Evolutionary conservation across 2,797 vertebrate genomes (phyloP).

Genomic region (Triplophysa bombifrons): DNA sequence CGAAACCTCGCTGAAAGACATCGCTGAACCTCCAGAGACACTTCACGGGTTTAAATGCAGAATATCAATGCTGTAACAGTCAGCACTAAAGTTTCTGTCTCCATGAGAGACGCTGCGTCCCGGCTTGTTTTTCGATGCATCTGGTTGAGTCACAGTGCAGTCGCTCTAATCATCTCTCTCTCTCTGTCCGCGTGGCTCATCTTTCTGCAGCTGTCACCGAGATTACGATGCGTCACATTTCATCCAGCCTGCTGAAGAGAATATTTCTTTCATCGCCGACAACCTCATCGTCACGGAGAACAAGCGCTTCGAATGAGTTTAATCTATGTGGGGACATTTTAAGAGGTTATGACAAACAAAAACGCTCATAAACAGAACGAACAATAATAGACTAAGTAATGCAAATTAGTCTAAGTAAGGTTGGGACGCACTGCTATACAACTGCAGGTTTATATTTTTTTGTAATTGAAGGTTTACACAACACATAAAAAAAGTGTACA

Average conservation of each 20-base stretch:
- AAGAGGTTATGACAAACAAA: not conserved
- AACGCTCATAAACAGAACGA: not conserved
- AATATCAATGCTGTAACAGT: not conserved
- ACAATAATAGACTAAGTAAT: not conserved
- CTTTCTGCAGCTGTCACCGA: conserved; percentile 75
- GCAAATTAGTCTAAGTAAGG: not conserved
- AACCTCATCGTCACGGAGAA: conserved; percentile 24
- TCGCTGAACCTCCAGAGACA: conserved; percentile 13
- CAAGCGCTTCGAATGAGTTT: conserved; percentile 2
- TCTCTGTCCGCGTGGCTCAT: conserved; percentile 59
- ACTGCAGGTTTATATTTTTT: not conserved
- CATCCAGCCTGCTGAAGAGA: conserved; percentile 38
- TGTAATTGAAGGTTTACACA: not conserved
- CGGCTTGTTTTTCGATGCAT: conserved; percentile 17
- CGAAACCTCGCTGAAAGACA: conserved; percentile 50
- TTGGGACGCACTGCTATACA: not conserved
- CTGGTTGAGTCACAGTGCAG: conserved; percentile 27
- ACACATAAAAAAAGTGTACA: not conserved
- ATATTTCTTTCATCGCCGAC: conserved; percentile 40
- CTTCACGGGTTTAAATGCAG: conserved; percentile 19
- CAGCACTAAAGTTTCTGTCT: conserved; percentile 21
- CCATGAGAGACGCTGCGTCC: not conserved
- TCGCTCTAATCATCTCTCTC: conserved; percentile 25
- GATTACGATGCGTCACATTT: conserved; percentile 59
- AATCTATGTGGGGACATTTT: not conserved